phyloP scores from a whole-genome alignment of 2,113 vertebrate genomes.

The Sturnira hondurensis region DNA sequence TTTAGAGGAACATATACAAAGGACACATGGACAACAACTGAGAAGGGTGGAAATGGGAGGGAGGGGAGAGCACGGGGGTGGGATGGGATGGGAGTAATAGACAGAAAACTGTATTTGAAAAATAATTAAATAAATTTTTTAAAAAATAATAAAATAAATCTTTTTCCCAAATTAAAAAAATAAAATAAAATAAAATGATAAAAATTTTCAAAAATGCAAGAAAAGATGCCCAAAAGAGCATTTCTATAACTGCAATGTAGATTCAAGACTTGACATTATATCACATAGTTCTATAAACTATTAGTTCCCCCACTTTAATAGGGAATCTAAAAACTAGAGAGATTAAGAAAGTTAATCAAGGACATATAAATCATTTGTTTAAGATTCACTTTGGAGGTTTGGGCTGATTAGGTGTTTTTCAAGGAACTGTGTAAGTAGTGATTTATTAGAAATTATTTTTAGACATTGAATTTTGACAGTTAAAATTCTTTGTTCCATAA shows the following conservation, averaged over 20 bases:
- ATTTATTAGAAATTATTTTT: conserved; percentile 46
- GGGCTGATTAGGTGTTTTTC: not conserved
- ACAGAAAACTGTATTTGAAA: too few species aligned
- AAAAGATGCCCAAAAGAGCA: not conserved
- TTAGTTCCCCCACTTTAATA: not conserved
- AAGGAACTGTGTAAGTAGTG: not conserved
- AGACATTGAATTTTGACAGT: not conserved
- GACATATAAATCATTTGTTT: conserved; percentile 6
- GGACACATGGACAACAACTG: too few species aligned
- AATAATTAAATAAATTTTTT: too few species aligned
- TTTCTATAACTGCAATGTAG: not conserved
- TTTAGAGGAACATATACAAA: too few species aligned
- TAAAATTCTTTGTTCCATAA: not conserved
- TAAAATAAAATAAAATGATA: too few species aligned
- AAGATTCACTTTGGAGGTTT: not conserved
- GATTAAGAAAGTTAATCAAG: conserved; percentile 1
- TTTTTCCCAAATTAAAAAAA: too few species aligned
- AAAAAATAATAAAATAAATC: too few species aligned
- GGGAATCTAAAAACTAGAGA: not conserved
- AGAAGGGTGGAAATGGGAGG: too few species aligned
- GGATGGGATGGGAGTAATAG: too few species aligned
- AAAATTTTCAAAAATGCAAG: not conserved
- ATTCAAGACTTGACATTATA: not conserved
- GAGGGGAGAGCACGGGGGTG: too few species aligned
- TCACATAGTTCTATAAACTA: not conserved